Conservation (phyloP, 2,888 invertebrate genomes). For the Acrocyrtus sp. region DNA sequence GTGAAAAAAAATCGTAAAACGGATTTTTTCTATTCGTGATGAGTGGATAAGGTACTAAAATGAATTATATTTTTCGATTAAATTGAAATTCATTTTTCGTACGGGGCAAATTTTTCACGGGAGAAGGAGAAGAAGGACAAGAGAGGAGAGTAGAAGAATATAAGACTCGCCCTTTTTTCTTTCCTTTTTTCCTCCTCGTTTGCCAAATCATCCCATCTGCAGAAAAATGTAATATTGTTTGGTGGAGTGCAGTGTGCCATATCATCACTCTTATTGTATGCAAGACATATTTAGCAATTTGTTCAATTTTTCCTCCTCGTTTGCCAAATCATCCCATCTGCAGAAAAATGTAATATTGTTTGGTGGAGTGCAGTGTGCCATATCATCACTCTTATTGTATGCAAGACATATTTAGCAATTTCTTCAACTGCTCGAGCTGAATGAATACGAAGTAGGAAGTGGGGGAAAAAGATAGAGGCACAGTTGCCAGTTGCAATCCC, state of each 20-base stretch:
- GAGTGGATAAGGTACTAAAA: not conserved
- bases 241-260: not conserved
- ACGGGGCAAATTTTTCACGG: not conserved
- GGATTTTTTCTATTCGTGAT: not conserved
- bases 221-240: too few relatives aligned
- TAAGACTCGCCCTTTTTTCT: not conserved
- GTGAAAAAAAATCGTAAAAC: too few relatives aligned
- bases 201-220: not conserved
- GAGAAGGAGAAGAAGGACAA: not conserved
- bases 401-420: slow-evolving; percentile 5
- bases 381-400: not conserved
- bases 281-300: slow-evolving; percentile 6
- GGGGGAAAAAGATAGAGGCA: not conserved
- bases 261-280: not conserved
- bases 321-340: not conserved
- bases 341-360: too few relatives aligned
- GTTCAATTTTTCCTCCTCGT: not conserved
- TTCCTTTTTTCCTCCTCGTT: not conserved
- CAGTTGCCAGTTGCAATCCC: not conserved
- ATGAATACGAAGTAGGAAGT: slow-evolving; percentile 21
- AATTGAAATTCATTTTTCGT: slow-evolving; percentile 33
- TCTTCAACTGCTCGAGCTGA: slow-evolving; percentile 17
- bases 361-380: not conserved
- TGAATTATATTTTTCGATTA: slow-evolving; percentile 12
- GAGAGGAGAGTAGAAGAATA: too few relatives aligned